A percentile compares a stretch with the other conserved stretches of the same genome.
These are phyloP conservation scores for Mystacides longicornis DNA, from an alignment of 2,888 invertebrate genomes.

Conservation along the genomic window DNA sequence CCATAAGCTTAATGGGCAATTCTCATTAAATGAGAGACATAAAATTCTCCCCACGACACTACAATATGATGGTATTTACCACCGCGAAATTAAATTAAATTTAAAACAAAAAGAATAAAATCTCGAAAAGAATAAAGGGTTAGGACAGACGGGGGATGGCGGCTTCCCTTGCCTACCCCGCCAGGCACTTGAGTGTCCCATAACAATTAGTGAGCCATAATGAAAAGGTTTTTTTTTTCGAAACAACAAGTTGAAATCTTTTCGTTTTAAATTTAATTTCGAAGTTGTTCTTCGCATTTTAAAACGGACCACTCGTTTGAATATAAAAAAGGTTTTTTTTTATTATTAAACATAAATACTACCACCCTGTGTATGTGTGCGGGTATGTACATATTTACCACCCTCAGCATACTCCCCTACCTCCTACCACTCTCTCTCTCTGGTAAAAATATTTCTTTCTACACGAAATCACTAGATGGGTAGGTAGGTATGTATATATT, in stretches of 20 bases:
- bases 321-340: slow-evolving; percentile 1
- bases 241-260: neutral
- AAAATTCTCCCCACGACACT: neutral
- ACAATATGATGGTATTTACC: neutral
- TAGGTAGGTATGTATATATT: no score
- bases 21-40: neutral
- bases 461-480: no score
- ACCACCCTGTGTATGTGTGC: no score
- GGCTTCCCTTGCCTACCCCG: no score
- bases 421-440: no score
- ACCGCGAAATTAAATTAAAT: slow-evolving; percentile 1
- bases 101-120: neutral
- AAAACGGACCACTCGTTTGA: neutral
- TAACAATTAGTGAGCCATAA: slow-evolving; percentile 1
- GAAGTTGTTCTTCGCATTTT: slow-evolving; percentile 1
- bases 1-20: no score
- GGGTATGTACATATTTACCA: no score
- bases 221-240: neutral
- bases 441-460: no score
- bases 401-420: no score
- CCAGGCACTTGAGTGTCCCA: neutral
- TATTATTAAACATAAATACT: neutral
- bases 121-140: neutral
- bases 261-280: slow-evolving; percentile 2
- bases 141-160: slow-evolving; percentile 1